These are phyloP conservation scores for Lepus americanus DNA, from an alignment of 2,113 vertebrate species.

Conservation along the genomic window DNA sequence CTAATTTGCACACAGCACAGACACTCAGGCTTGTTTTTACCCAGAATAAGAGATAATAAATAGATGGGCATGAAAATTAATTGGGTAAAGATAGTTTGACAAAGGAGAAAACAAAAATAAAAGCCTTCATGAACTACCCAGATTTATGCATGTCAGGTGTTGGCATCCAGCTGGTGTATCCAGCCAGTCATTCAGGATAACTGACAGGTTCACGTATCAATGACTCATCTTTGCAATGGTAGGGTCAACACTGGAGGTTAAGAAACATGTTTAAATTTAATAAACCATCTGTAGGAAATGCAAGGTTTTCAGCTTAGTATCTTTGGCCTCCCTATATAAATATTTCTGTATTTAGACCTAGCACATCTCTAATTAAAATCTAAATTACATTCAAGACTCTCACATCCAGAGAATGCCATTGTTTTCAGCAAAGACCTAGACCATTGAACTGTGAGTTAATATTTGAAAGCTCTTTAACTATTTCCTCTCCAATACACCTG, in stretches of 20 bases:
- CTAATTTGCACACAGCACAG: slow-evolving; percentile 69
- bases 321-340: slow-evolving; percentile 46
- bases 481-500: neutral
- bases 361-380: slow-evolving; percentile 81
- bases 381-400: slow-evolving; percentile 77
- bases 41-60: slow-evolving; percentile 58
- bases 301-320: slow-evolving; percentile 14
- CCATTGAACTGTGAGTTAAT: neutral
- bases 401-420: slow-evolving; percentile 31
- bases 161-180: neutral
- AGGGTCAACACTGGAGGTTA: slow-evolving; percentile 47
- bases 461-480: slow-evolving; percentile 54
- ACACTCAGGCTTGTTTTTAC: slow-evolving; percentile 45
- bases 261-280: slow-evolving; percentile 68
- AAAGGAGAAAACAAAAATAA: slow-evolving; percentile 68
- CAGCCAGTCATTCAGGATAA: slow-evolving; percentile 15
- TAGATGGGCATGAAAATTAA: slow-evolving; percentile 63
- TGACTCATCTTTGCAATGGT: slow-evolving; percentile 14
- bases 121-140: neutral
- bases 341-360: slow-evolving; percentile 48
- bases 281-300: slow-evolving; percentile 63
- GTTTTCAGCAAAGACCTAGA: slow-evolving; percentile 44
- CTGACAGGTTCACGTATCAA: slow-evolving; percentile 6
- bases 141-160: neutral
- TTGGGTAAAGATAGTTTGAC: slow-evolving; percentile 47